These are phyloP conservation scores for Otus scops DNA, from an alignment of 2,797 vertebrate species.

Conservation along the genomic window DNA sequence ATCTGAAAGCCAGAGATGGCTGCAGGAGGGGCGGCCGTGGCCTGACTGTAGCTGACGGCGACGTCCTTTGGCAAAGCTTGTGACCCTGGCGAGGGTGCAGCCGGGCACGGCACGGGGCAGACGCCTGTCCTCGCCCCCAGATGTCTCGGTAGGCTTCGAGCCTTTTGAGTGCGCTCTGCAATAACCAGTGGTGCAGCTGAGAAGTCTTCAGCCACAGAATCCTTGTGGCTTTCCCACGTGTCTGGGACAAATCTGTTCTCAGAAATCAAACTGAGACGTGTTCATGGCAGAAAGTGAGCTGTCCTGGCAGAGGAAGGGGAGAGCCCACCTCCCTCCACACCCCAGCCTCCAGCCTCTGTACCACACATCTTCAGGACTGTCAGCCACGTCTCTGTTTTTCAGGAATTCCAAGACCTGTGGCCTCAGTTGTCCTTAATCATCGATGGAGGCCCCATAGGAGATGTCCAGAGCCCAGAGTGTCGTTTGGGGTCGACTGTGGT, in stretches of 20 bases:
- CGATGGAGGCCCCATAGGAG: slow-evolving; percentile 88
- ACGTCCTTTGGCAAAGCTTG: neutral
- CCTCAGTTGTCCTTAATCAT: slow-evolving; percentile 87
- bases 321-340: neutral
- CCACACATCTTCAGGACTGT: neutral
- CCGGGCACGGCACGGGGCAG: rapidly evolving
- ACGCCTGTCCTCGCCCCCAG: neutral
- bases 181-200: neutral
- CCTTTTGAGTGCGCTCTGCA: neutral
- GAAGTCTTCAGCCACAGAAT: neutral
- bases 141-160: neutral
- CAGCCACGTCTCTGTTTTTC: neutral
- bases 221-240: neutral
- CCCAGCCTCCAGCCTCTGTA: rapidly evolving
- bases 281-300: neutral
- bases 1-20: neutral
- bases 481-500: slow-evolving; percentile 94
- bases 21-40: neutral
- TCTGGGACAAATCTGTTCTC: neutral
- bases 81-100: neutral
- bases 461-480: slow-evolving; percentile 77
- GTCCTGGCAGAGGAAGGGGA: neutral
- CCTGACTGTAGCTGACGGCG: neutral
- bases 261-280: neutral
- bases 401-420: slow-evolving; percentile 97